These are phyloP conservation scores for Homarus gammarus DNA, from an alignment of 2,888 invertebrate genomes.

Conservation along the genomic window DNA sequence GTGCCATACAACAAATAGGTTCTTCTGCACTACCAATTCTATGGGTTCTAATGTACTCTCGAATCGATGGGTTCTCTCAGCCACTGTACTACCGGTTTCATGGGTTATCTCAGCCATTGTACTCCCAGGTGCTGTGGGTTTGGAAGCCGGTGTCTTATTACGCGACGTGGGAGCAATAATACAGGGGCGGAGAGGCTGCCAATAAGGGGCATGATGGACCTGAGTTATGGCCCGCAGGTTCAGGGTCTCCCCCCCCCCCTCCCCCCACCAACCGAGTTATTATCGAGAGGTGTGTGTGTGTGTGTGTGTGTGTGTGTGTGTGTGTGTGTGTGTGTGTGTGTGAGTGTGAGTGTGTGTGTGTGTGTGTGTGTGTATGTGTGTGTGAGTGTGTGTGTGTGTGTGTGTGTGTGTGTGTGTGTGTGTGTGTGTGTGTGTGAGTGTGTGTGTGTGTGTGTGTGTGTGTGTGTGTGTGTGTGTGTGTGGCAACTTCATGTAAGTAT, in stretches of 20 bases:
- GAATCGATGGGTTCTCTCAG: too few species aligned
- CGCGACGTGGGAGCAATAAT: conserved; percentile 45
- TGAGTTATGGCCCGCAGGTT: conserved; percentile 40
- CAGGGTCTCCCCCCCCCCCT: not conserved
- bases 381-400: not conserved
- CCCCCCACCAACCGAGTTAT: conserved; percentile 38
- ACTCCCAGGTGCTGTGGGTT: not conserved
- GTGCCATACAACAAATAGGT: too few species aligned
- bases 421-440: not conserved
- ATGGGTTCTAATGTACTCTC: too few species aligned
- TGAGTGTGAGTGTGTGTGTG: not conserved
- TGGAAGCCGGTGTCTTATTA: conserved; percentile 53
- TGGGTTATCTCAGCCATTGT: not conserved
- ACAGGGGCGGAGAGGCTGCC: conserved; percentile 52
- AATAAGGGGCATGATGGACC: conserved; percentile 54
- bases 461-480: too few species aligned
- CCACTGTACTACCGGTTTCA: too few species aligned
- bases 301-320: not conserved
- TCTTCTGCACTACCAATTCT: too few species aligned
- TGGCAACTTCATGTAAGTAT: too few species aligned
- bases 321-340: not conserved
- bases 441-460: conserved; percentile 2
- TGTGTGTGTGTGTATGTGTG: too few species aligned
- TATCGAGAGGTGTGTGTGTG: conserved; percentile 26
- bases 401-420: not conserved